phyloP scores from a whole-genome alignment of 1,140 invertebrate species.

The Cyphomyrmex costatus region DNA sequence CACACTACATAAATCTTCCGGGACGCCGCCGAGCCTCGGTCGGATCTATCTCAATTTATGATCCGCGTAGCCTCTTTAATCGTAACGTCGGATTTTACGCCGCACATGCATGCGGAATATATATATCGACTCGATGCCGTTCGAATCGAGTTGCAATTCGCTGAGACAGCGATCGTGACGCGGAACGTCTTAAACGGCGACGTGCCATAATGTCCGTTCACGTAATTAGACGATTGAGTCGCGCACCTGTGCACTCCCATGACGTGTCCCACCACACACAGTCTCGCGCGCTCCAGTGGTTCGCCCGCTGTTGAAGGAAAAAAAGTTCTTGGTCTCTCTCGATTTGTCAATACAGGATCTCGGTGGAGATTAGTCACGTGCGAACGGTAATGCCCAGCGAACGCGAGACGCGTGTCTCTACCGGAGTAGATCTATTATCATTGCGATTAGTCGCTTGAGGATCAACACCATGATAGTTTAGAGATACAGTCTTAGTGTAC shows the following conservation, averaged over 20 bases:
- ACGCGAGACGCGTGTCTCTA: slow-evolving; percentile 63
- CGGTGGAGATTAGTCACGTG: slow-evolving; percentile 79
- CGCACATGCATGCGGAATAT: slow-evolving; percentile 1
- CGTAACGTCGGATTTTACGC: neutral
- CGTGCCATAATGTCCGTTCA: slow-evolving; percentile 70
- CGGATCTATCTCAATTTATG: slow-evolving; percentile 45
- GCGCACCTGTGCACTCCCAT: slow-evolving; percentile 78
- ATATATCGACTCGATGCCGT: slow-evolving; percentile 2
- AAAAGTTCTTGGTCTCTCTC: slow-evolving; percentile 62
- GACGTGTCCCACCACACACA: slow-evolving; percentile 70
- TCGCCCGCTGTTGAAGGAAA: slow-evolving; percentile 53
- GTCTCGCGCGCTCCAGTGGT: slow-evolving; percentile 31
- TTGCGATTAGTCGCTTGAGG: slow-evolving; percentile 44
- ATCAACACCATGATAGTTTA: slow-evolving; percentile 16
- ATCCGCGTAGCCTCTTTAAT: slow-evolving; percentile 21
- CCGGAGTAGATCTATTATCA: slow-evolving; percentile 47
- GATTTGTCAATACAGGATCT: slow-evolving; percentile 83
- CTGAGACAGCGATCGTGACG: slow-evolving; percentile 46
- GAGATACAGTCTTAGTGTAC: slow-evolving; percentile 17
- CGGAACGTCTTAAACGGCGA: slow-evolving; percentile 73
- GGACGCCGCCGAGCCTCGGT: slow-evolving; percentile 36
- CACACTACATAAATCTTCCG: slow-evolving; percentile 53
- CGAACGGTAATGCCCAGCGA: slow-evolving; percentile 73
- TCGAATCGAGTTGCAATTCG: neutral
- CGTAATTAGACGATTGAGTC: slow-evolving; percentile 79